Percentiles rank a stretch among this genome's conserved stretches.
Conservation (phyloP, 1,140 invertebrate genomes). For the Coelopa frigida region DNA sequence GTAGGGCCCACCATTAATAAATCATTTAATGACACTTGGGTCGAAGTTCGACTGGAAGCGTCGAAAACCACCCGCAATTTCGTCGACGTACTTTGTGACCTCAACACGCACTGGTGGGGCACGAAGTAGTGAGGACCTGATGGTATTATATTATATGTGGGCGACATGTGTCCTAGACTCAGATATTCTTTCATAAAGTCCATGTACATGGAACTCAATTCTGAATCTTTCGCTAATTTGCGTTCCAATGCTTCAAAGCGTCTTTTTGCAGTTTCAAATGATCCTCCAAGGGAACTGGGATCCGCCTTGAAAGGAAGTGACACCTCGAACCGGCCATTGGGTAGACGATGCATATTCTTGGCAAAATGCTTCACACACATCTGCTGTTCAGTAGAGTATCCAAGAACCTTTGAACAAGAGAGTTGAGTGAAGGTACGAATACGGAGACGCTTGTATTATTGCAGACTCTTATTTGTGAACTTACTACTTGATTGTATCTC, state of each 20-base stretch:
- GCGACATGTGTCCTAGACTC: slow-evolving; percentile 33
- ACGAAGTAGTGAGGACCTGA: slow-evolving; percentile 20
- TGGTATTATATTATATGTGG: slow-evolving; percentile 23
- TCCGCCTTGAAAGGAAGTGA: slow-evolving; percentile 18
- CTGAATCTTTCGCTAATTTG: slow-evolving; percentile 24
- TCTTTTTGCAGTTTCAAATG: slow-evolving; percentile 23
- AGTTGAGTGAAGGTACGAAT: neutral
- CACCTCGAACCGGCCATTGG: slow-evolving; percentile 17
- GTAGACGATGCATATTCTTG: slow-evolving; percentile 3
- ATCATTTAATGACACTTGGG: slow-evolving; percentile 20
- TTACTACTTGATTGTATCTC: too few species aligned
- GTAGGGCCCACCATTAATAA: slow-evolving; percentile 12
- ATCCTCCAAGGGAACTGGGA: slow-evolving; percentile 26
- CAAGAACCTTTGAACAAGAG: slow-evolving; percentile 23
- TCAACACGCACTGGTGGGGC: slow-evolving; percentile 18
- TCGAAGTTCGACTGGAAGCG: slow-evolving; percentile 8
- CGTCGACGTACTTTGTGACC: slow-evolving; percentile 11
- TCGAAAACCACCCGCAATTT: slow-evolving; percentile 15
- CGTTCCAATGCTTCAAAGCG: slow-evolving; percentile 28
- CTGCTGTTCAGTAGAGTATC: slow-evolving; percentile 19
- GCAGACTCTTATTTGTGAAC: too few species aligned
- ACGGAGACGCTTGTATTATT: neutral
- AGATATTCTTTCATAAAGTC: slow-evolving; percentile 35
- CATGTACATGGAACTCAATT: slow-evolving; percentile 13
- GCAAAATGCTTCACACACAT: slow-evolving; percentile 13